A percentile compares a stretch with the other conserved stretches of the same genome.
Evolutionary conservation across 2,888 invertebrate genomes (phyloP).

Genomic region (Drosophila pseudotakahashii): DNA sequence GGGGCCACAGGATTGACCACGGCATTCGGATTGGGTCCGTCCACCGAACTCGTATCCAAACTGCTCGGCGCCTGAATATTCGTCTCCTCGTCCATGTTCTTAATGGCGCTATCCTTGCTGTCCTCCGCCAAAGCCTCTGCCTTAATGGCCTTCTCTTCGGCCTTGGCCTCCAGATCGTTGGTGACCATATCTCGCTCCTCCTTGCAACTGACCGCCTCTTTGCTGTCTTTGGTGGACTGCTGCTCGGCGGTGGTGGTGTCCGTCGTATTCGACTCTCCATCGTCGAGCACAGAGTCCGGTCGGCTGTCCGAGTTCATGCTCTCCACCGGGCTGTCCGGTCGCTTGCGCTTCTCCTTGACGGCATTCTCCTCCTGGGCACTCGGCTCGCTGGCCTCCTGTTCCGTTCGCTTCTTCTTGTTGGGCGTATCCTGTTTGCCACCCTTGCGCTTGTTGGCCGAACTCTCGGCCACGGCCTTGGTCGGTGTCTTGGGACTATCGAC

Average conservation of each 20-base stretch:
- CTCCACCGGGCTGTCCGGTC: conserved; percentile 90
- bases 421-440: conserved; percentile 85
- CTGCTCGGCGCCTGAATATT: conserved; percentile 82
- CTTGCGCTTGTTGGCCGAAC: conserved; percentile 82
- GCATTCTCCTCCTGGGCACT: conserved; percentile 55
- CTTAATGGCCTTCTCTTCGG: conserved; percentile 75
- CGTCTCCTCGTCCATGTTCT: conserved; percentile 83
- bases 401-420: conserved; percentile 86
- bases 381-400: conserved; percentile 79
- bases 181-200: conserved; percentile 68
- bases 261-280: conserved; percentile 85
- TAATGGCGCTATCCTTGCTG: conserved; percentile 77
- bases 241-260: conserved; percentile 82
- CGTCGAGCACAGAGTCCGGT: conserved; percentile 89
- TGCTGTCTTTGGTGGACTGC: conserved; percentile 84
- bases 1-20: conserved; percentile 41
- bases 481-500: conserved; percentile 85
- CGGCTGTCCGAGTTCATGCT: conserved; percentile 93
- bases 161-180: conserved; percentile 82
- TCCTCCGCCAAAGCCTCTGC: conserved; percentile 66
- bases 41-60: conserved; percentile 49
- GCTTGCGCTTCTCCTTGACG: conserved; percentile 85
- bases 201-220: conserved; percentile 79
- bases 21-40: conserved; percentile 31
- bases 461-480: conserved; percentile 75